These are phyloP conservation scores for Conus canariensis DNA, from an alignment of 2,888 invertebrate species.

Conservation along the genomic window DNA sequence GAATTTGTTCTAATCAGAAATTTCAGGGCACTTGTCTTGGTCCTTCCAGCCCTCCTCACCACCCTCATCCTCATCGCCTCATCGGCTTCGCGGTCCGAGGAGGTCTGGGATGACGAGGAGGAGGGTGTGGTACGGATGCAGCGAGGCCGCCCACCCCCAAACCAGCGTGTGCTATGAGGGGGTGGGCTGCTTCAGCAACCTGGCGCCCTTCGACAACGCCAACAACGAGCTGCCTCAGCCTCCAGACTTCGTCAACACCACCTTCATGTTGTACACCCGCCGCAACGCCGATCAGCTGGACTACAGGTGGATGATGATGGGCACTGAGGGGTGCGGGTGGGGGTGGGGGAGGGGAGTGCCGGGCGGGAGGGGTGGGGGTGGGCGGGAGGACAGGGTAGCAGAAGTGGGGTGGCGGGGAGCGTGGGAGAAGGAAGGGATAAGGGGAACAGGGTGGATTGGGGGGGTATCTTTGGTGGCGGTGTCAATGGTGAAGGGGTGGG, in stretches of 20 bases:
- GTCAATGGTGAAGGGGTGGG: too few relatives aligned
- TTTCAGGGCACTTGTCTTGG: too few relatives aligned
- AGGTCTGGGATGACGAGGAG: neutral
- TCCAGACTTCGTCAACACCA: conserved; percentile 84
- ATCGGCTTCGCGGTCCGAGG: neutral
- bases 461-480: too few relatives aligned
- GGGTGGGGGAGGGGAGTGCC: too few relatives aligned
- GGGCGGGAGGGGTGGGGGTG: too few relatives aligned
- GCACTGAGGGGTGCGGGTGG: neutral
- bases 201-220: conserved; percentile 66
- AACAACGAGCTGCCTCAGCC: conserved; percentile 59
- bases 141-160: neutral
- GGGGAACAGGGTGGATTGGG: too few relatives aligned
- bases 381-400: too few relatives aligned
- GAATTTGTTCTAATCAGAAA: neutral
- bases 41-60: neutral
- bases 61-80: neutral
- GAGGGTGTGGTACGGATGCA: neutral
- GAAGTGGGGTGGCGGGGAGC: too few relatives aligned
- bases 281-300: conserved; percentile 59
- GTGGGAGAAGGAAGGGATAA: too few relatives aligned
- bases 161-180: conserved; percentile 59
- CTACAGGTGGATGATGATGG: neutral
- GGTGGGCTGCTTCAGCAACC: conserved; percentile 69
- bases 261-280: conserved; percentile 86